These are phyloP conservation scores for Thalpophila matura DNA, from an alignment of 2,888 invertebrate genomes.

Conservation along the genomic window DNA sequence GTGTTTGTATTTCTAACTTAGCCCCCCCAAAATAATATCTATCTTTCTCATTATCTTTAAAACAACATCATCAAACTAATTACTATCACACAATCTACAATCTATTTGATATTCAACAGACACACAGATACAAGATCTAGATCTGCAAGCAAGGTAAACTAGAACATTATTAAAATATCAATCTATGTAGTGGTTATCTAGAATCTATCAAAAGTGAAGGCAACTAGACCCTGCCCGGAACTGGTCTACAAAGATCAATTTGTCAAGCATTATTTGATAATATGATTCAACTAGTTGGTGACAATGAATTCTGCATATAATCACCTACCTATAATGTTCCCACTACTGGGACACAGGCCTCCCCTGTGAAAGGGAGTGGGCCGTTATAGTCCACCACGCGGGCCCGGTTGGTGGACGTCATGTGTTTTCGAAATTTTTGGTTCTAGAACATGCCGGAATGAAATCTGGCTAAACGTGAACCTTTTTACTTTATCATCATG, in stretches of 20 bases:
- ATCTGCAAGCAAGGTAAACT: slow-evolving; percentile 50
- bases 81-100: background rate
- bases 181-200: slow-evolving; percentile 32
- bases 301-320: slow-evolving; percentile 3
- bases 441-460: too few relatives aligned
- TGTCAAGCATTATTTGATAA: background rate
- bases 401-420: too few relatives aligned
- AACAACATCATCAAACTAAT: background rate
- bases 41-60: too few relatives aligned
- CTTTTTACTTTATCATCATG: too few relatives aligned
- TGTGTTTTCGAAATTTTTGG: too few relatives aligned
- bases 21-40: too few relatives aligned
- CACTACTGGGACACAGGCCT: too few relatives aligned
- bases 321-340: too few relatives aligned
- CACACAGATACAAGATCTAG: slow-evolving; percentile 19
- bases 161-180: slow-evolving; percentile 58
- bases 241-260: slow-evolving; percentile 19
- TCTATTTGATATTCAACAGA: slow-evolving; percentile 6
- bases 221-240: slow-evolving; percentile 32
- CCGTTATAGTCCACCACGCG: too few relatives aligned
- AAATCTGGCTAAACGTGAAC: too few relatives aligned
- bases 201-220: slow-evolving; percentile 52
- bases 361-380: too few relatives aligned
- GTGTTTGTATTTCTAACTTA: too few relatives aligned
- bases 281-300: background rate